Evolutionary conservation across 2,113 vertebrate genomes (phyloP).

Genomic region (Saimiri boliviensis): DNA sequence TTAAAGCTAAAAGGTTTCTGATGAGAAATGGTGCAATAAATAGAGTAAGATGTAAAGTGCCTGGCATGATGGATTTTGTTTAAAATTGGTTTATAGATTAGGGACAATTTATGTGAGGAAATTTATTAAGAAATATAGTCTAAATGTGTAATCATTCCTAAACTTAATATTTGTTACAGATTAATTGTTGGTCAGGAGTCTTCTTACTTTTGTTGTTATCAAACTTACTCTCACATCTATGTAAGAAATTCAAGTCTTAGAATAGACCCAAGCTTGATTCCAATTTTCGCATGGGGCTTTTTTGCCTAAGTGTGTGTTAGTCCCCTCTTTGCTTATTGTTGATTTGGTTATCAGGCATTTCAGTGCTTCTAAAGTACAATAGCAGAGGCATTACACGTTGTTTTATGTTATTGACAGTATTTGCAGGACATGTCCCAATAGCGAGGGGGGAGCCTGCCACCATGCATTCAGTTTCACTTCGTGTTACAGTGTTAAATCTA

Average conservation of each 20-base stretch:
- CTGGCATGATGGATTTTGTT: slow-evolving; percentile 71
- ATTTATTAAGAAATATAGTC: slow-evolving; percentile 69
- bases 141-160: slow-evolving; percentile 59
- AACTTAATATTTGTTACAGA: slow-evolving; percentile 73
- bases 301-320: background rate
- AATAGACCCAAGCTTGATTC: background rate
- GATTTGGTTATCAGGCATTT: background rate
- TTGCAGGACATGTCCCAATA: rapidly evolving
- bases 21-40: slow-evolving; percentile 76
- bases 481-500: rapidly evolving
- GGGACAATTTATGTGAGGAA: slow-evolving; percentile 69
- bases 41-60: slow-evolving; percentile 70
- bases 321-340: background rate
- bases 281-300: background rate
- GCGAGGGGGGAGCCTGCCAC: rapidly evolving
- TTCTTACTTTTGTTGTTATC: slow-evolving; percentile 27
- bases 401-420: background rate
- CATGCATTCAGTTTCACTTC: background rate
- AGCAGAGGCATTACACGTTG: background rate
- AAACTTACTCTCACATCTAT: background rate
- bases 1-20: slow-evolving; percentile 73
- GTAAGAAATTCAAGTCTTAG: background rate
- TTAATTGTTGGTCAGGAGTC: slow-evolving; percentile 65
- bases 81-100: slow-evolving; percentile 76
- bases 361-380: background rate